A percentile compares a stretch with the other conserved stretches of the same genome.
phyloP scores from a whole-genome alignment of 2,888 invertebrate genomes.

The Nowickia ferox region DNA sequence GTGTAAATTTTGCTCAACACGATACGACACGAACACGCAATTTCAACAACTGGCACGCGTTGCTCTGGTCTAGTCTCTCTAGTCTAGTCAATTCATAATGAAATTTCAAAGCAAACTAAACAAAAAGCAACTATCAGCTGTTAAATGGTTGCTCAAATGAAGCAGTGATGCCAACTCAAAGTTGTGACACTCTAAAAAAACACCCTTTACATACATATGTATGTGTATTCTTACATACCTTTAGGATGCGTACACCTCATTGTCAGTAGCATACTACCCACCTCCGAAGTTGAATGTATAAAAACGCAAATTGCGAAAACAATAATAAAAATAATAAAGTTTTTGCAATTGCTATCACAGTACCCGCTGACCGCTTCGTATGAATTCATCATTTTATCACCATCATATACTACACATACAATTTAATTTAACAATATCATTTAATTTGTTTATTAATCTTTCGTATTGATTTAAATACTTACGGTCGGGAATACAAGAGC shows the following conservation, averaged over 20 bases:
- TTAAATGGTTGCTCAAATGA: too few relatives aligned
- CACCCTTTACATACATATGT: too few relatives aligned
- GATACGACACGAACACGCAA: too few relatives aligned
- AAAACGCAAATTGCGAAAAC: slow-evolving; percentile 95
- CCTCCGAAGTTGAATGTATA: slow-evolving; percentile 96
- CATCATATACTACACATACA: slow-evolving; percentile 47
- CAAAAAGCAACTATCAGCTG: too few relatives aligned
- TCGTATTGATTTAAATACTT: slow-evolving; percentile 57
- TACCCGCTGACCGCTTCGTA: slow-evolving; percentile 88
- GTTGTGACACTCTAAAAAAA: too few relatives aligned
- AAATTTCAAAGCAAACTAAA: too few relatives aligned
- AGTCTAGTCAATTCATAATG: too few relatives aligned
- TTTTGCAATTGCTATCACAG: slow-evolving; percentile 91
- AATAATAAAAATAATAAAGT: slow-evolving; percentile 91
- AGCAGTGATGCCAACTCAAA: too few relatives aligned
- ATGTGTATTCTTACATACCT: slow-evolving; percentile 80
- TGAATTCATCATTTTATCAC: slow-evolving; percentile 22
- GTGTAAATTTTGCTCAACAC: too few relatives aligned
- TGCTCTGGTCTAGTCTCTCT: too few relatives aligned
- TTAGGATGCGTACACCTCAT: slow-evolving; percentile 95
- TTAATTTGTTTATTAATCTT: slow-evolving; percentile 8
- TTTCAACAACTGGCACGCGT: too few relatives aligned
- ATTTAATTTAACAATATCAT: background rate
- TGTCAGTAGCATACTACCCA: slow-evolving; percentile 94
- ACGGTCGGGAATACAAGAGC: slow-evolving; percentile 84